A percentile compares a stretch with the other conserved stretches of the same genome.
phyloP scores from a whole-genome alignment of 2,113 vertebrate species.

The Siniperca knerii region DNA sequence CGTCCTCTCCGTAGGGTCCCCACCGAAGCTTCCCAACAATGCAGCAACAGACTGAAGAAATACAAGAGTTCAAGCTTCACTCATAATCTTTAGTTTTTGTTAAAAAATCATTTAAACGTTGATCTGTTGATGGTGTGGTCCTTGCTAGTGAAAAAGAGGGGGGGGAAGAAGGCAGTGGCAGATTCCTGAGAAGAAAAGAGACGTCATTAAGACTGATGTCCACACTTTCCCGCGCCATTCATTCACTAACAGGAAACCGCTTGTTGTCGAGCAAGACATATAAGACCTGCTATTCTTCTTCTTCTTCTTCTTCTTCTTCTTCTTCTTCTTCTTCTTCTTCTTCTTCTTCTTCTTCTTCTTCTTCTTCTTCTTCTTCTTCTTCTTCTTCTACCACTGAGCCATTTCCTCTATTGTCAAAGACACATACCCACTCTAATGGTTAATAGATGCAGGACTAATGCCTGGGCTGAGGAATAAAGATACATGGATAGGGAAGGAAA shows the following conservation, averaged over 20 bases:
- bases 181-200: not conserved
- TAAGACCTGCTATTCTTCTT: conserved; percentile 51
- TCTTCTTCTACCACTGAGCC: conserved; percentile 32
- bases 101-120: too few species aligned
- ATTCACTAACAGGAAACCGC: conserved; percentile 56
- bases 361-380: conserved; percentile 46
- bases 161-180: not conserved
- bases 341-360: conserved; percentile 51
- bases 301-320: not conserved
- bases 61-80: too few species aligned
- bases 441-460: conserved; percentile 82
- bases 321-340: conserved; percentile 7
- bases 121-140: too few species aligned
- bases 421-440: conserved; percentile 72
- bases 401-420: conserved; percentile 73
- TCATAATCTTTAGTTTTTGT: too few species aligned
- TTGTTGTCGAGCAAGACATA: conserved; percentile 49
- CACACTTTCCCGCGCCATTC: conserved; percentile 35
- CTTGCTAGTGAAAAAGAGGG: not conserved
- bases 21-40: too few species aligned
- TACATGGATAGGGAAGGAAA: conserved; percentile 66
- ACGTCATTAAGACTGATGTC: conserved; percentile 37
- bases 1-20: too few species aligned
- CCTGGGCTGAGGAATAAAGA: conserved; percentile 69
- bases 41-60: too few species aligned